Evolutionary conservation across 92 coral and sea anemone genomes (phyloP).

Genomic region (Pocillopora grandis): DNA sequence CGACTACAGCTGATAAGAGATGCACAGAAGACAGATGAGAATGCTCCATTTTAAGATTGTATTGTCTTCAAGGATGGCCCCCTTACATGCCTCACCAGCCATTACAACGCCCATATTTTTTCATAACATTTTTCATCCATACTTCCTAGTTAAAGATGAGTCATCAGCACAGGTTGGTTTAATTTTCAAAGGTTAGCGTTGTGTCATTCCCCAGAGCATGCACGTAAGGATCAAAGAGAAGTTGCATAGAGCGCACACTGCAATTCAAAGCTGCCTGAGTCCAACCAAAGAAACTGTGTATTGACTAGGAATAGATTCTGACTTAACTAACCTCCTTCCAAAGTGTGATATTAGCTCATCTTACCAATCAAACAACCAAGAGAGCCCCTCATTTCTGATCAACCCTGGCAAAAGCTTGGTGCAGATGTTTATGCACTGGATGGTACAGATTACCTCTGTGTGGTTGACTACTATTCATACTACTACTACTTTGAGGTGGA

Average conservation of each 20-base stretch:
- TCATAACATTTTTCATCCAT: constrained; percentile 17
- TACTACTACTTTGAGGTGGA: constrained; percentile 26
- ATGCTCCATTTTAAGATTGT: no score
- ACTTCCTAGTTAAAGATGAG: constrained; percentile 50
- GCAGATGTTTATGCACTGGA: constrained; percentile 1
- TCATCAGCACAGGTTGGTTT: constrained; percentile 22
- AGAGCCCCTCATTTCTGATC: constrained; percentile 27
- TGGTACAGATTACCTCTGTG: constrained; percentile 33
- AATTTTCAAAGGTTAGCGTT: constrained; percentile 20
- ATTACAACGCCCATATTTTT: no score
- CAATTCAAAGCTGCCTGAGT: constrained; percentile 25
- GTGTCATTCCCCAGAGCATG: constrained; percentile 13
- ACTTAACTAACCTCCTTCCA: background rate
- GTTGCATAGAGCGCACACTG: constrained; percentile 28
- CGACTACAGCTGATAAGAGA: constrained; percentile 1
- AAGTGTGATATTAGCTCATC: background rate
- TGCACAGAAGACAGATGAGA: no score
- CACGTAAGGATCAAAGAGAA: constrained; percentile 18
- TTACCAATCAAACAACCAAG: constrained; percentile 1
- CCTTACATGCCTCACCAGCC: no score
- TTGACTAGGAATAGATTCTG: constrained; percentile 23
- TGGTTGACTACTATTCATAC: constrained; percentile 34
- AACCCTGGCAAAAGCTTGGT: constrained; percentile 32
- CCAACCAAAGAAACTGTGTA: constrained; percentile 3
- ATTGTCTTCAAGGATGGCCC: no score